Evolutionary conservation across 2,797 vertebrate genomes (phyloP), one percentile per base, ranked within the genome.

Genomic region (Hoplostethus atlanticus): DNA sequence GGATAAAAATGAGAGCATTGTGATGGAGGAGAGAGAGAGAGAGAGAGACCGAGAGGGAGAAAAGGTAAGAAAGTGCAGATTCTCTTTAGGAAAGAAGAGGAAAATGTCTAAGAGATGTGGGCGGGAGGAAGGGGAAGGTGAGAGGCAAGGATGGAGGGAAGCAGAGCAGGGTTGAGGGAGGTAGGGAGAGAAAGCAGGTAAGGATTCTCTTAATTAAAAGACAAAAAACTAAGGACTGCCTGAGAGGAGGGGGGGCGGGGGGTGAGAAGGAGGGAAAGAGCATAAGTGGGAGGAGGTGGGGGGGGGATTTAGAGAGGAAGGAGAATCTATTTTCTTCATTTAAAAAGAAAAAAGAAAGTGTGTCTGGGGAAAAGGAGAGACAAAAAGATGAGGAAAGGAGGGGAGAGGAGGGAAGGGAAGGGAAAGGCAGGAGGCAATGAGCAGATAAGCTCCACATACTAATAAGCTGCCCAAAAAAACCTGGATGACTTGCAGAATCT

Each of bases 401-500:
- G n/a, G 16, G 30, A 51, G 4, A 30, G 59, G 4, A 67, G 7
- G 40, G 67, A 21, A 30, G 74, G 50, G 57, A 31, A 54, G 34
- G 67, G 6, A 46, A 72, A 59, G 56, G 48, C 36, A 73, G n/a
- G 17, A 72, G 62, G 53, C 60, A 71, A 67, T 65, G 36, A 36
- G 65, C 5, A 81, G 64, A 78, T 73, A 65, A 84, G 62, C 50
- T 48, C 52, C 64, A 76, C 55, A 80, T 50, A 73, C 73, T 73
- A 77, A 80, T 60, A 66, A 69, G 50, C 42, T 48, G 17, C 53
- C n/a, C 21, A 28, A 10, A 71, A 52, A 70, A 59, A 36, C 34
- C 6, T 54, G 53, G 25, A 48, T 57, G 8, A 76, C 64, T 61
- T 60, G 38, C 9, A 53, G 17, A 28, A 10, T 25, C 17, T 11